Evolutionary conservation across 2,797 vertebrate species (phyloP).

Genomic region (Odontamblyopus lacepedii): DNA sequence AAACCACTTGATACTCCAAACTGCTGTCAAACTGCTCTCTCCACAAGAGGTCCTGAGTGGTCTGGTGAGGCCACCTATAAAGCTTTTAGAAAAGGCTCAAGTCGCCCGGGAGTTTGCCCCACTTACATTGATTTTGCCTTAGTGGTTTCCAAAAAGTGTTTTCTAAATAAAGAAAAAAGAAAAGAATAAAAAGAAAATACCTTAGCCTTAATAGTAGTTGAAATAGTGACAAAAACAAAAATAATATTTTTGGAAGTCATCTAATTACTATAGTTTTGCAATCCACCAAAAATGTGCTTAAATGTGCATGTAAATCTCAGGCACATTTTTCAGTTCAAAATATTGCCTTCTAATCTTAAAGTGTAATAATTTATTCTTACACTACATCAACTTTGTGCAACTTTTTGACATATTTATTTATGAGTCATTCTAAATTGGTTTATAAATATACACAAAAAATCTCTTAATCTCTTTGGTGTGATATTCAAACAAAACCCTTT

Average conservation of each 20-base stretch:
- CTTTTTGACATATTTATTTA: too few species aligned
- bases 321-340: too few species aligned
- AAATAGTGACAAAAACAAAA: neutral
- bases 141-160: conserved; percentile 7
- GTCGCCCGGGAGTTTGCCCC: neutral
- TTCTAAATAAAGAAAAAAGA: conserved; percentile 2
- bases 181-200: neutral
- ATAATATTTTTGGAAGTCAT: too few species aligned
- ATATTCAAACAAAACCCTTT: conserved; percentile 35
- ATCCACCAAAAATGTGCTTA: neutral
- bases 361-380: too few species aligned
- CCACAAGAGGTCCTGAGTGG: conserved; percentile 26
- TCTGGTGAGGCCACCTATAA: conserved; percentile 14
- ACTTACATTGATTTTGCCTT: neutral
- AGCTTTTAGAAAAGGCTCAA: conserved; percentile 4
- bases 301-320: too few species aligned
- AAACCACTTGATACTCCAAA: conserved; percentile 12
- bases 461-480: neutral
- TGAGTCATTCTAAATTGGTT: too few species aligned
- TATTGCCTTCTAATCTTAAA: too few species aligned
- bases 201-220: neutral
- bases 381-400: too few species aligned
- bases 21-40: conserved; percentile 1
- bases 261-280: too few species aligned
- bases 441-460: too few species aligned